These are phyloP conservation scores for Orthonyx spaldingii DNA, from an alignment of 2,113 vertebrate species.

Conservation along the genomic window DNA sequence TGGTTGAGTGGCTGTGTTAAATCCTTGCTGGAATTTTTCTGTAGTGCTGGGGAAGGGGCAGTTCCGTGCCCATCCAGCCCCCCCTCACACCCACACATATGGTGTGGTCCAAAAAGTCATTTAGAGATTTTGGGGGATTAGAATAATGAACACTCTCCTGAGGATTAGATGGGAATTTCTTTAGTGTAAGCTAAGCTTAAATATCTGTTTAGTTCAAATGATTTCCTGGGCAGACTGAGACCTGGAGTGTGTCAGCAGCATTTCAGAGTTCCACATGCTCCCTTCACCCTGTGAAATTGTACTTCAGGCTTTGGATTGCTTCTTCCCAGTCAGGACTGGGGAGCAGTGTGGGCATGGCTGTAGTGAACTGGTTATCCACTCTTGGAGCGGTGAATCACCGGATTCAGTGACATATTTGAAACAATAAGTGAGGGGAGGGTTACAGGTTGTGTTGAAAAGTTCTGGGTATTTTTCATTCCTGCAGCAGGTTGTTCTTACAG, in stretches of 20 bases:
- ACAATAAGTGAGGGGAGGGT: too few species aligned
- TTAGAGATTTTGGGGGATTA: neutral
- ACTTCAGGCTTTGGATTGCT: neutral
- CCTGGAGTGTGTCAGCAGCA: neutral
- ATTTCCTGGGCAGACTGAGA: neutral
- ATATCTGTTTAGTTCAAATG: neutral
- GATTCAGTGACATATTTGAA: rapidly evolving
- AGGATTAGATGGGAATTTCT: neutral
- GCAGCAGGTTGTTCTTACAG: neutral
- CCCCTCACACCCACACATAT: neutral
- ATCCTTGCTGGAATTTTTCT: neutral
- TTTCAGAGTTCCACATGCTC: neutral
- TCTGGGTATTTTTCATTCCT: neutral
- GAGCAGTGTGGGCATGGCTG: neutral
- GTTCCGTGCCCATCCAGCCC: rapidly evolving
- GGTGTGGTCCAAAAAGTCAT: neutral
- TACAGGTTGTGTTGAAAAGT: neutral
- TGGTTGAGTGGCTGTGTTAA: neutral
- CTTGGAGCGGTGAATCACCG: rapidly evolving
- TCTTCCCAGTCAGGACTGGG: neutral
- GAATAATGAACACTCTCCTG: neutral
- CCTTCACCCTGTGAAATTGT: neutral
- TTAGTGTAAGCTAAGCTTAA: neutral
- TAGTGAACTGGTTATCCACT: neutral
- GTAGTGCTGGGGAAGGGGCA: neutral